Evolutionary conservation across 2,888 invertebrate species (phyloP).

Genomic region (Saturnia pavonia): DNA sequence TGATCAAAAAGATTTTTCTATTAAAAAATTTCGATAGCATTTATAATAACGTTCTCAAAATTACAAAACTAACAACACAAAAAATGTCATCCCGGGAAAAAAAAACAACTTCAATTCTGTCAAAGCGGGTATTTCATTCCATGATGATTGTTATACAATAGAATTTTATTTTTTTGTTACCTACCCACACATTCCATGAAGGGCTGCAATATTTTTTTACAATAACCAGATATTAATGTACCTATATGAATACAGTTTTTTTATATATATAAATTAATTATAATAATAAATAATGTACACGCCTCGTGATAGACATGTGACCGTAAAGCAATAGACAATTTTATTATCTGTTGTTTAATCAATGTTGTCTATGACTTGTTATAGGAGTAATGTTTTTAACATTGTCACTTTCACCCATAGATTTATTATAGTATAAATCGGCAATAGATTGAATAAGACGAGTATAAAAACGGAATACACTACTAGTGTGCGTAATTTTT

Average conservation of each 20-base stretch:
- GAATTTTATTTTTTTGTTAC: conserved; percentile 35
- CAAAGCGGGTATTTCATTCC: conserved; percentile 62
- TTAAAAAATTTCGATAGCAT: not conserved
- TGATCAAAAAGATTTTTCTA: not conserved
- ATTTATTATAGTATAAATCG: no score
- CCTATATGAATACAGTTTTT: conserved; percentile 40
- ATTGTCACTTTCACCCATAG: no score
- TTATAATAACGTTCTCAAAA: no score
- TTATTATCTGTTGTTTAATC: conserved; percentile 34
- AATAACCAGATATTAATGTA: conserved; percentile 47
- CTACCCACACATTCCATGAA: conserved; percentile 64
- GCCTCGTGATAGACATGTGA: conserved; percentile 39
- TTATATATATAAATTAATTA: conserved; percentile 10
- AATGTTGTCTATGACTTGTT: not conserved
- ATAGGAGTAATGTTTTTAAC: not conserved
- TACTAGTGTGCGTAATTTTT: no score
- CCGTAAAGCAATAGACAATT: conserved; percentile 51
- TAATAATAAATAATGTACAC: conserved; percentile 27
- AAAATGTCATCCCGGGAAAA: not conserved
- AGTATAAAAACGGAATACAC: no score
- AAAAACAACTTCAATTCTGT: conserved; percentile 18
- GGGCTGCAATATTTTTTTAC: conserved; percentile 67
- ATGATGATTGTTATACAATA: conserved; percentile 39
- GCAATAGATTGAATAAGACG: no score
- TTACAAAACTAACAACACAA: not conserved